Evolutionary conservation across 2,113 vertebrate species (phyloP).

Genomic region (Odocoileus hemionus): DNA sequence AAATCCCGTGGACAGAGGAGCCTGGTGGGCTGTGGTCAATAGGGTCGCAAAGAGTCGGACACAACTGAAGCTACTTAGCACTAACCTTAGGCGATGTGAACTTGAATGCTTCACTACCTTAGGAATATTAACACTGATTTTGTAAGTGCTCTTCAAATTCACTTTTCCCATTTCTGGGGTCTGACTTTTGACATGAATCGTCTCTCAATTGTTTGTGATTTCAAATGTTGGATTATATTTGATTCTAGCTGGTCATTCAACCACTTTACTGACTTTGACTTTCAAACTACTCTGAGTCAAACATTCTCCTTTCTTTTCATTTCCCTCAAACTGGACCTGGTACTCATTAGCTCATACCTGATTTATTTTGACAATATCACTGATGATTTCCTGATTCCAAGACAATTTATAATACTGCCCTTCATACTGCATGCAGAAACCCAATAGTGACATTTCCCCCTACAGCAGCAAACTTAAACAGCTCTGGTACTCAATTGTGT

Average conservation of each 20-base stretch:
- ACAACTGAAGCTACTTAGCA: not conserved
- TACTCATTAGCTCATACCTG: not conserved
- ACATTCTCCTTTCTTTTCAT: not conserved
- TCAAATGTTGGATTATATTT: not conserved
- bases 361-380: not conserved
- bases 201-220: not conserved
- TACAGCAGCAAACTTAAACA: not conserved
- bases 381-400: not conserved
- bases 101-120: not conserved
- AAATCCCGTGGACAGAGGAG: not conserved
- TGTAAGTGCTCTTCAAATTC: not conserved
- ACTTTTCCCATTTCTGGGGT: not conserved
- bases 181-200: not conserved
- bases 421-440: not conserved
- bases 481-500: not conserved
- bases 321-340: not conserved
- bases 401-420: not conserved
- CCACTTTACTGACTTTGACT: not conserved
- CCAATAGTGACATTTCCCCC: not conserved
- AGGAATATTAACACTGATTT: not conserved
- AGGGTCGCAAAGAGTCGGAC: accelerated
- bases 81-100: not conserved
- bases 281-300: not conserved
- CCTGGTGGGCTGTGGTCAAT: not conserved
- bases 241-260: not conserved